Base-by-base conservation (phyloP, 2,888 invertebrate genomes). In the Lampropteryx suffumata region DNA sequence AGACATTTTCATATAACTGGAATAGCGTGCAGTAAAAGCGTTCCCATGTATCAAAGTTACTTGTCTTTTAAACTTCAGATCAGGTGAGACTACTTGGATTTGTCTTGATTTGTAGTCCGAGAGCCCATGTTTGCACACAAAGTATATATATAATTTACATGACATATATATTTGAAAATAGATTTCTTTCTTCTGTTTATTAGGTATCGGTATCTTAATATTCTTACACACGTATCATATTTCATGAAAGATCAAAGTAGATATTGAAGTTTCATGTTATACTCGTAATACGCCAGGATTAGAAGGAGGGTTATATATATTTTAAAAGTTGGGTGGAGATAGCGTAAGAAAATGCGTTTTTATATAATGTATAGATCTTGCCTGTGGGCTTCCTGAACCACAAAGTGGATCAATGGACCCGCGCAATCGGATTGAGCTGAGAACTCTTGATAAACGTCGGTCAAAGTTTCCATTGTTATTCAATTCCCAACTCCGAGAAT, bases 41-140 rank as follows among this genome's bases (percentile, higher is more conserved):
- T 77, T 79, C 65, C 43, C 75, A 59, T 79, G 79, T 79, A 67
- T 71, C 65, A 65, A 66, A 76, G 71, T 74, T 70, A 58, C 62
- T 54, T 67, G 63, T 62, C 65, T 58, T 59, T 59, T 50, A 52
- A 70, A 74, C 65, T 74, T 70, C 55, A 55, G 49, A 43, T 21
- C 65, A 69, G 67, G 67, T 71, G 53, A 58, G 61, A 64, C 55
- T 57, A 47, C 29, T 43, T 50, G 44, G 48, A 40, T 49, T 48
- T 48, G 40, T 36, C 48, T 48, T 48, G 53, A 53, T 45, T 53
- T 30, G 44, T 37, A 49, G 44, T 21, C n/a, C 10, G 9, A 30
- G 48, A 44, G 44, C 34, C 5, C 9, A 27, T 7, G 32, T 1
- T 4, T 24, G 13, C 6, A 12, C 9, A 17, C 11, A n/a, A n/a